Evolutionary conservation across 2,113 vertebrate genomes (phyloP).

Genomic region (Odocoileus hemionus): DNA sequence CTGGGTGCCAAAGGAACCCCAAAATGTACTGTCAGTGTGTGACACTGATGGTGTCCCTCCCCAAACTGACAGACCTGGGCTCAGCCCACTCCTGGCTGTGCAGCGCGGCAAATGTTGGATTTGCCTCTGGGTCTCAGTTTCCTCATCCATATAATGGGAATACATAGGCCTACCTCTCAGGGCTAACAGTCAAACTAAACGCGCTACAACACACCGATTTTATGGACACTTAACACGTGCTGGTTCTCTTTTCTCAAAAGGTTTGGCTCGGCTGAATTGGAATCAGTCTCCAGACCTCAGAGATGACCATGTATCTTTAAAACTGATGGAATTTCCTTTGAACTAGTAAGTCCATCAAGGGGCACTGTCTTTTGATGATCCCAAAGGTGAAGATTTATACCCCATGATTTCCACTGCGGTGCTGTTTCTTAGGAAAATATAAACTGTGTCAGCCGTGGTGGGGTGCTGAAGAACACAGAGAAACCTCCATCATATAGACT

Average conservation of each 20-base stretch:
- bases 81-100: too few relatives aligned
- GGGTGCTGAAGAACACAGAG: fast-evolving
- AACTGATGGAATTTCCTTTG: background rate
- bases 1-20: fast-evolving
- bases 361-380: background rate
- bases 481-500: fast-evolving
- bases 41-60: background rate
- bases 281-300: background rate
- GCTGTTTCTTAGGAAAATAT: fast-evolving
- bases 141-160: background rate
- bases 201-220: fast-evolving
- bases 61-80: background rate
- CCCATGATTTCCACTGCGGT: fast-evolving
- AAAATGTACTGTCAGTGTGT: fast-evolving
- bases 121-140: background rate
- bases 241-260: background rate
- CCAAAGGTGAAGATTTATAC: background rate
- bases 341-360: fast-evolving
- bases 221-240: fast-evolving
- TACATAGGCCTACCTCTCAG: background rate
- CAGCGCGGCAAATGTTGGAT: too few relatives aligned
- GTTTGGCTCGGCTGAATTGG: background rate
- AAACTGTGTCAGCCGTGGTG: fast-evolving
- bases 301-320: too few relatives aligned
- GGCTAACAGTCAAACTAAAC: fast-evolving